phyloP scores from a whole-genome alignment of 2,113 vertebrate genomes.

The Limnothrissa miodon region DNA sequence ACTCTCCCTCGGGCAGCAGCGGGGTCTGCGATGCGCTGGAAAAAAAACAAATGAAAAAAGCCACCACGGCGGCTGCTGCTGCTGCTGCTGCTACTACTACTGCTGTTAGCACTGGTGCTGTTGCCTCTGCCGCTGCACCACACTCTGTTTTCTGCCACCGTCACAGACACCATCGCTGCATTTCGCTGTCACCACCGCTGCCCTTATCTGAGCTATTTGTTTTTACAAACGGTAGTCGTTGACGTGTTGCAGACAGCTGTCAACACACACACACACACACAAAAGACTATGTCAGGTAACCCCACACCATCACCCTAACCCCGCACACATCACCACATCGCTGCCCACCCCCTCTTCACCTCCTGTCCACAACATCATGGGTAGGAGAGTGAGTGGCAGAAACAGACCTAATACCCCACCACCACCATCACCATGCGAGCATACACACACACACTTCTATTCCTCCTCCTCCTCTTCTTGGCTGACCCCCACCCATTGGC shows the following conservation, averaged over 20 bases:
- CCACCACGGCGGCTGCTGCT: background rate
- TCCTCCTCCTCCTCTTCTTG: background rate
- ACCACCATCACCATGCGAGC: slow-evolving; percentile 20
- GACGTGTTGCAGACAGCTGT: background rate
- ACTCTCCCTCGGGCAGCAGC: slow-evolving; percentile 2
- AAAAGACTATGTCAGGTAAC: background rate
- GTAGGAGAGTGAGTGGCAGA: background rate
- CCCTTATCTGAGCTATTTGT: background rate
- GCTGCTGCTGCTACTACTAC: background rate
- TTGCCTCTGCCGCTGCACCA: background rate
- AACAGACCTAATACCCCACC: slow-evolving; percentile 20
- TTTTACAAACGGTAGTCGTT: background rate
- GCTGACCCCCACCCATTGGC: slow-evolving; percentile 15
- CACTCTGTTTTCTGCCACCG: background rate
- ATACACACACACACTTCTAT: background rate
- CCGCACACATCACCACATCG: slow-evolving; percentile 17
- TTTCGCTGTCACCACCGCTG: background rate
- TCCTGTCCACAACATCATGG: background rate
- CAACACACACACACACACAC: background rate
- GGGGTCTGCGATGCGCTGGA: slow-evolving; percentile 11
- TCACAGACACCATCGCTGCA: background rate
- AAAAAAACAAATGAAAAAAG: background rate
- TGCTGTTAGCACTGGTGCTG: background rate
- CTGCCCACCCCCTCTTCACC: slow-evolving; percentile 29
- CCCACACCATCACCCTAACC: background rate